Conservation (phyloP, 2,888 invertebrate species). For the Smittia sp. region DNA sequence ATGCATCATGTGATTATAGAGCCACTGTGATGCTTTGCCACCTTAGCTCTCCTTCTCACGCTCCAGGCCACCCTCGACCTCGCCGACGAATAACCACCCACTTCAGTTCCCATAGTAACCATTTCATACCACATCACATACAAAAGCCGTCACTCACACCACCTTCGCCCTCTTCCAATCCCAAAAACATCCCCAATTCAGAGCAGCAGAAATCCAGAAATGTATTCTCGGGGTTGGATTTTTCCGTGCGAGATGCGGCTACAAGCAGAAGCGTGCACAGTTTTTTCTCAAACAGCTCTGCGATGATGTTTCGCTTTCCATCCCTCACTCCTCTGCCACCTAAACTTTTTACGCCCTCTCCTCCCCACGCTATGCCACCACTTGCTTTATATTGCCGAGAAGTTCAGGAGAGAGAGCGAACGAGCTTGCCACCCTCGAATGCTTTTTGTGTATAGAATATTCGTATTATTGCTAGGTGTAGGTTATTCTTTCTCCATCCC, state of each 20-base stretch:
- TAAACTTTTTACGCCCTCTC: slow-evolving; percentile 8
- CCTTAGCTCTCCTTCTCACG: background rate
- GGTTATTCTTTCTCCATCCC: slow-evolving; percentile 27
- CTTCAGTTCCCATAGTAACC: slow-evolving; percentile 36
- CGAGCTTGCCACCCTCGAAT: slow-evolving; percentile 17
- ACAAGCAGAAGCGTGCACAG: background rate
- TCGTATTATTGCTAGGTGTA: slow-evolving; percentile 41
- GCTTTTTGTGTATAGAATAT: slow-evolving; percentile 35
- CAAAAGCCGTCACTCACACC: slow-evolving; percentile 27
- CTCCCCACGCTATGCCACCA: background rate
- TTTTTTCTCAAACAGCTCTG: slow-evolving; percentile 36
- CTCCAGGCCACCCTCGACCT: background rate
- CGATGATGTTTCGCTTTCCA: slow-evolving; percentile 32
- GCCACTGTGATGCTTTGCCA: slow-evolving; percentile 20
- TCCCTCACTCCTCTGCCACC: slow-evolving; percentile 22
- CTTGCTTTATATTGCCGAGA: background rate
- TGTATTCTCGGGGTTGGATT: slow-evolving; percentile 23
- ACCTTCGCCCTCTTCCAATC: slow-evolving; percentile 1
- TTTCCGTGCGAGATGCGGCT: slow-evolving; percentile 18
- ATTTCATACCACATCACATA: slow-evolving; percentile 28
- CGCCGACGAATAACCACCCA: slow-evolving; percentile 25
- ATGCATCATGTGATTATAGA: slow-evolving; percentile 12
- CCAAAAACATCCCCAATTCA: slow-evolving; percentile 28
- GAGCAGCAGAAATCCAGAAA: slow-evolving; percentile 32
- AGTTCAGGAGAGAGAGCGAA: too few relatives aligned